Evolutionary conservation across 2,797 vertebrate species (phyloP), one percentile per base, ranked within the genome.

Genomic region (Sarcophilus harrisii): DNA sequence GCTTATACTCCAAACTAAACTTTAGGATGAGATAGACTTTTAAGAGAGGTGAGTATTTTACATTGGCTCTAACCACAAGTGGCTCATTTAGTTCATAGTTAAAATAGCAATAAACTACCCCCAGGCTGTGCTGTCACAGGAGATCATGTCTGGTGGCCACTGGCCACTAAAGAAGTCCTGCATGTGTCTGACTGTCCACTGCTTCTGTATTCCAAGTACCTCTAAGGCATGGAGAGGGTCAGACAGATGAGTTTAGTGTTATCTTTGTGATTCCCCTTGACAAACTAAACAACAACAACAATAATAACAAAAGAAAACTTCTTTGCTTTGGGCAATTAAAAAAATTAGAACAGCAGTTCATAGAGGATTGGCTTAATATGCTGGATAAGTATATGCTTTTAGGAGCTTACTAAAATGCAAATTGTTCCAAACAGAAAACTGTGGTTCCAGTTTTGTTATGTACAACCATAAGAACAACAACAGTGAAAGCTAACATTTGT

Each of bases 111-210:
- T 81, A 81, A 98, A 96, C 97, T 95, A 95, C 57, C 97, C 49
- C 97, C 97, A 95, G 97, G 97, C 98, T 97, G 21, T 94, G 62
- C 1, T 94, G 98, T 98, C 98, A 98, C 49, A 97, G 94, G 95
- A n/a, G 94, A 97, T 98, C 96, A 97, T 0, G 6, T 98, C 96
- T 95, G 91, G 0, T 32, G 66, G 94, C 96, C 96, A 97, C 96
- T 96, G 94, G 96, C 97, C 93, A 97, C 96, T 96, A 30, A 96
- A 96, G 96, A 96, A 98, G 97, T 95, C 95, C 59, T 98, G 97
- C 95, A 96, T 97, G 98, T 97, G 98, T 98, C 98, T 6, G 93
- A 97, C 95, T 96, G 98, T 95, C 95, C 92, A 92, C 95, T 95
- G 96, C 92, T 94, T 97, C 94, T 66, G 1, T 91, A 96, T 96